A percentile compares a stretch with the other conserved stretches of the same genome.
Conservation (phyloP, 2,888 invertebrate genomes). For the Perizoma flavofasciatum region DNA sequence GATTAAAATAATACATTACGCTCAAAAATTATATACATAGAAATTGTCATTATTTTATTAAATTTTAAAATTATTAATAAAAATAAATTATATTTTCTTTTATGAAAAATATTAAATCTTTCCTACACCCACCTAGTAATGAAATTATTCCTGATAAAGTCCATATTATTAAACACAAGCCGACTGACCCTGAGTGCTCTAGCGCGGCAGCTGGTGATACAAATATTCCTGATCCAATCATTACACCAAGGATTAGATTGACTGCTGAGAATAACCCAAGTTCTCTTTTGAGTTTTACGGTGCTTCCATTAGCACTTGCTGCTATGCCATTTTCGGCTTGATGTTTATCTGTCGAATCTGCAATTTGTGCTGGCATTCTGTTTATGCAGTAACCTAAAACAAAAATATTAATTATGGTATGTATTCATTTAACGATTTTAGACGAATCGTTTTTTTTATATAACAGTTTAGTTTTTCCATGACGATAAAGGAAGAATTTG, state of each 20-base stretch:
- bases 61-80: neutral
- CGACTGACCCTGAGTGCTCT: slow-evolving; percentile 90
- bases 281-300: slow-evolving; percentile 88
- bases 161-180: slow-evolving; percentile 91
- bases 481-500: too few relatives aligned
- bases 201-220: slow-evolving; percentile 92
- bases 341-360: slow-evolving; percentile 49
- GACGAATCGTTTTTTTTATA: too few relatives aligned
- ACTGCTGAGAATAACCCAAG: slow-evolving; percentile 92
- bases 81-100: too few relatives aligned
- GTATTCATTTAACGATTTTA: neutral
- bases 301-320: slow-evolving; percentile 53
- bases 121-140: slow-evolving; percentile 87
- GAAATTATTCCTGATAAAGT: slow-evolving; percentile 90
- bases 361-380: slow-evolving; percentile 55
- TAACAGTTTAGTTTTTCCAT: too few relatives aligned
- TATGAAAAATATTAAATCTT: slow-evolving; percentile 43
- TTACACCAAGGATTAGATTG: slow-evolving; percentile 92
- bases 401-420: slow-evolving; percentile 14
- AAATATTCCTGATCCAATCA: slow-evolving; percentile 96
- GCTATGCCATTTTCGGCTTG: slow-evolving; percentile 46
- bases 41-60: neutral
- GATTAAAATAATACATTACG: too few relatives aligned
- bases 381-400: slow-evolving; percentile 47
- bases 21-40: too few relatives aligned